Evolutionary conservation across 2,797 vertebrate species (phyloP).

Genomic region (Pteronotus mesoamericanus): DNA sequence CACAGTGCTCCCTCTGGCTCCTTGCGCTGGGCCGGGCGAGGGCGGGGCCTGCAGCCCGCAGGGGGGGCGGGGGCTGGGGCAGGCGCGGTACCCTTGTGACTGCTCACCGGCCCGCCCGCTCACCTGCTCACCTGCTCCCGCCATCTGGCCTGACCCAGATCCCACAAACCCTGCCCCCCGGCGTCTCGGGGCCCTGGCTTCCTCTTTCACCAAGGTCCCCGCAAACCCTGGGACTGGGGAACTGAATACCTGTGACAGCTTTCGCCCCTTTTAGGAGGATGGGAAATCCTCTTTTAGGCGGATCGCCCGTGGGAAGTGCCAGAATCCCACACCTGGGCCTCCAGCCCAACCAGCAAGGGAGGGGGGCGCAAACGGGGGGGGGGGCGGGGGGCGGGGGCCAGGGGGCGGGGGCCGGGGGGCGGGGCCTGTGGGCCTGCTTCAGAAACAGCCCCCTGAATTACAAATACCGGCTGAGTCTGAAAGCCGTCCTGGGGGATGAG

Average conservation of each 20-base stretch:
- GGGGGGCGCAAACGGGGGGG: too few relatives aligned
- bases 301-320: not conserved
- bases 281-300: not conserved
- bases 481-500: not conserved
- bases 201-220: not conserved
- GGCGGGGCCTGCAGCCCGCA: not conserved
- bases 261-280: not conserved
- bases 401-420: accelerated
- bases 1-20: not conserved
- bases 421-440: not conserved
- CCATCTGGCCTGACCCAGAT: conserved; percentile 48
- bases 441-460: not conserved
- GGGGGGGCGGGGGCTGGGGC: not conserved
- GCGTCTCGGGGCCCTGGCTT: not conserved
- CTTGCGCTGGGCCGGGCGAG: not conserved
- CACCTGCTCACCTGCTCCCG: not conserved
- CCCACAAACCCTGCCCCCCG: not conserved
- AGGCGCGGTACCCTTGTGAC: not conserved
- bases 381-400: too few relatives aligned
- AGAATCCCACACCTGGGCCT: not conserved
- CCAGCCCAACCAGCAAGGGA: accelerated
- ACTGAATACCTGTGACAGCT: not conserved
- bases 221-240: not conserved
- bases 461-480: not conserved
- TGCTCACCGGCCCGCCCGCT: conserved; percentile 11